Evolutionary conservation across 2,797 vertebrate genomes (phyloP), one percentile per base, ranked within the genome.

Genomic region (Alcedo atthis): DNA sequence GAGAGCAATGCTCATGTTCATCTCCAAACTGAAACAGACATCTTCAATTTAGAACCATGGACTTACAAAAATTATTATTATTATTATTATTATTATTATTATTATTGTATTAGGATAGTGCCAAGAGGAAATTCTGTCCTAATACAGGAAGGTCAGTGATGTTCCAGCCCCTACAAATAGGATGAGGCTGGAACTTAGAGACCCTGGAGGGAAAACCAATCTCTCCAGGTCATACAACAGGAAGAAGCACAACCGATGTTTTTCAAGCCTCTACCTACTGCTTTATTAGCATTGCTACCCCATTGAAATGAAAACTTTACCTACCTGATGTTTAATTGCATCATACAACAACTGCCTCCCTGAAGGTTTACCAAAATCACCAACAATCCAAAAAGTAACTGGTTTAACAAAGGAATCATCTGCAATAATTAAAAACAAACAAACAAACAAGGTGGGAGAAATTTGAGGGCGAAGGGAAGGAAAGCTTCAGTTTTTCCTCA

Each of bases 311-410:
- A 22, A 61, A 80, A 40, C 0, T 1, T 45, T 15, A 96, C 97
- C 91, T 97, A 99, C 99, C 98, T 99, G 99, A 97, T 99, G 99
- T 97, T 98, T 98, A 96, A 99, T 99, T 91, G 99, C 98, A 92
- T 99, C 99, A 28, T 99, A 99, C n/a, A 99, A 95, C 85, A 99
- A 96, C 19, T 98, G 98, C 54, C 99, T 98, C 85, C 99, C 99
- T 2, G 99, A 98, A 54, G 99, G 98, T 66, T 97, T 98, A 97
- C 99, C 99, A 92, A 99, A 99, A 97, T 99, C 99, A 83, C 98
- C 99, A 68, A 99, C 98, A 86, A 99, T 98, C 99, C 99, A 99
- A 93, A 99, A 99, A 33, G 99, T 99, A 92, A 99, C 98, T 5
- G 99, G 99, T 93, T 99, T 98, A 96, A 99, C 98, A 97, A 98